Evolutionary conservation across 2,797 vertebrate genomes (phyloP).

Genomic region (Urocyon cinereoargenteus): DNA sequence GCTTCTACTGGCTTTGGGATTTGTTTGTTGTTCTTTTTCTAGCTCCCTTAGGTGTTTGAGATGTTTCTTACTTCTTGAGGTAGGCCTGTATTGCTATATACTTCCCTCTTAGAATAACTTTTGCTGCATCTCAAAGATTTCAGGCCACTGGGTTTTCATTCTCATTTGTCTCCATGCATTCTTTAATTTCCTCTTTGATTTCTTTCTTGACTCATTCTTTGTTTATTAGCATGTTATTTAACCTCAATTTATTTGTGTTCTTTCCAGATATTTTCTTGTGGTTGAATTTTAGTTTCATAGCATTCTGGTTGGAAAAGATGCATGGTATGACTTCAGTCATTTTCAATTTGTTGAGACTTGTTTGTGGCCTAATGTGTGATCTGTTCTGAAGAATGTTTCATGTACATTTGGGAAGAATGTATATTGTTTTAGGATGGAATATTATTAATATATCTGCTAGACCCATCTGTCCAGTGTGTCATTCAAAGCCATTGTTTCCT

Average conservation of each 20-base stretch:
- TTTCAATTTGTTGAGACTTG: neutral
- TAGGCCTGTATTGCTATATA: neutral
- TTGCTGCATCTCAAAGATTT: neutral
- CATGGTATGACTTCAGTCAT: neutral
- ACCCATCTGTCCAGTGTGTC: neutral
- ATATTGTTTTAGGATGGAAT: neutral
- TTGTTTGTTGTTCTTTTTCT: neutral
- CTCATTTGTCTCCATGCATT: neutral
- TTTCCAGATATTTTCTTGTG: neutral
- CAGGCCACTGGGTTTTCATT: neutral
- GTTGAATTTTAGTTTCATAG: neutral
- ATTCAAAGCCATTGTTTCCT: neutral
- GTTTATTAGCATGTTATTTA: neutral
- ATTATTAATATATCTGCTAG: neutral
- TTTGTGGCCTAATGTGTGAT: neutral
- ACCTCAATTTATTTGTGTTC: neutral
- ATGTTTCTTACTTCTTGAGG: neutral
- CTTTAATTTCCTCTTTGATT: neutral
- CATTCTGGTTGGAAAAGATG: neutral
- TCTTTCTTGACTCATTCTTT: neutral
- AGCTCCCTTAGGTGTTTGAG: neutral
- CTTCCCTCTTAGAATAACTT: neutral
- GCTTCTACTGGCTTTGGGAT: neutral
- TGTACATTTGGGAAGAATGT: neutral
- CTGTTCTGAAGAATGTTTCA: neutral